Percentiles rank a stretch among this genome's conserved stretches.
phyloP scores from a whole-genome alignment of 2,888 invertebrate genomes.

The Ectobius pallidus region DNA sequence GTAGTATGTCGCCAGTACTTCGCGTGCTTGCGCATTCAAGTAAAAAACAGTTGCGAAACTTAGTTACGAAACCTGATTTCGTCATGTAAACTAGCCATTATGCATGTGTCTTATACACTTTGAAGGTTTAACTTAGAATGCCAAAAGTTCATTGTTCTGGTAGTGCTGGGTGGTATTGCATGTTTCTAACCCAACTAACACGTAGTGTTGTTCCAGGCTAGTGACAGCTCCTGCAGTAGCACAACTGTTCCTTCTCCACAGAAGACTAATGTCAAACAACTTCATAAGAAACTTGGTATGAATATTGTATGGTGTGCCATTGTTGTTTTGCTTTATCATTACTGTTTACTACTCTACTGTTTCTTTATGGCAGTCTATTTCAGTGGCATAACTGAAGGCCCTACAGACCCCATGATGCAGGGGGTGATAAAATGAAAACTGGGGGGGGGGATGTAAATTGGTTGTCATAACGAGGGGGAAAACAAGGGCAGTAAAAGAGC shows the following conservation, averaged over 20 bases:
- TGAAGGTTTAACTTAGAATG: too few relatives aligned
- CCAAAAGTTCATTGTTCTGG: background rate
- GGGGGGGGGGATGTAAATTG: too few relatives aligned
- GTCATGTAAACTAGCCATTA: too few relatives aligned
- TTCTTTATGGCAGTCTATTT: background rate
- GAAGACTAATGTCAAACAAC: slow-evolving; percentile 52
- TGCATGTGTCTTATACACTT: too few relatives aligned
- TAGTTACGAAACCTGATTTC: too few relatives aligned
- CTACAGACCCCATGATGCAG: too few relatives aligned
- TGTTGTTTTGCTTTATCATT: background rate
- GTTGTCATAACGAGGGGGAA: too few relatives aligned
- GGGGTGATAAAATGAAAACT: too few relatives aligned
- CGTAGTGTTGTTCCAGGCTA: slow-evolving; percentile 49
- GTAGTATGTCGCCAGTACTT: too few relatives aligned
- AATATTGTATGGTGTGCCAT: slow-evolving; percentile 4
- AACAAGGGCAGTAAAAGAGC: too few relatives aligned
- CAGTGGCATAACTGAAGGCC: background rate
- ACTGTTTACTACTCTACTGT: background rate
- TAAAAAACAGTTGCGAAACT: too few relatives aligned
- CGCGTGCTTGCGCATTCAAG: too few relatives aligned
- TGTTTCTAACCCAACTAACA: background rate
- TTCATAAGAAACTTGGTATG: slow-evolving; percentile 55
- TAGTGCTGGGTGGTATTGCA: background rate
- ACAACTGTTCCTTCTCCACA: slow-evolving; percentile 48
- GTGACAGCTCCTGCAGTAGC: slow-evolving; percentile 55